Conservation (phyloP, 2,113 vertebrate species). For the Atractosteus spatula region DNA sequence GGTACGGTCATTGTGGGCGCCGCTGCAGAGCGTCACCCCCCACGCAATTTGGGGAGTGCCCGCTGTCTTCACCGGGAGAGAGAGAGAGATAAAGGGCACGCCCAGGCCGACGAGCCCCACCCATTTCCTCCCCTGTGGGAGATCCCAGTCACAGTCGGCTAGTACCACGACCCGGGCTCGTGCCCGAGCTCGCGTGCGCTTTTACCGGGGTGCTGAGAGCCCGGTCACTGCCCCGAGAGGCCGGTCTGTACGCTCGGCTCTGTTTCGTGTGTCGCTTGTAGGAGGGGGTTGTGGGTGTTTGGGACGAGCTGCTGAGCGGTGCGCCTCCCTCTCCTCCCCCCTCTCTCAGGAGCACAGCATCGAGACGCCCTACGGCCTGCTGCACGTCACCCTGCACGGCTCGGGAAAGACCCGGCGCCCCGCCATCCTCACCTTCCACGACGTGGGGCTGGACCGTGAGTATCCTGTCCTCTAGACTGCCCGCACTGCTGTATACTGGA, state of each 20-base stretch:
- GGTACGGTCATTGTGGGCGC: too few relatives aligned
- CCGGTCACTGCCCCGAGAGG: too few relatives aligned
- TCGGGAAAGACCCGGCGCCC: conserved; percentile 78
- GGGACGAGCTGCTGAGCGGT: conserved; percentile 4
- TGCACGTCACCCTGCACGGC: conserved; percentile 81
- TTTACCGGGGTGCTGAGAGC: too few relatives aligned
- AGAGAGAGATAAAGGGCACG: too few relatives aligned
- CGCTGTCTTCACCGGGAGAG: too few relatives aligned
- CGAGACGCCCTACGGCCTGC: conserved; percentile 80
- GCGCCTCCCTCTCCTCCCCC: conserved; percentile 10
- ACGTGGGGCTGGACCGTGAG: conserved; percentile 87
- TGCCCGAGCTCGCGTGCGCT: too few relatives aligned
- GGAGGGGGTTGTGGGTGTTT: not conserved
- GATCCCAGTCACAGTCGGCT: too few relatives aligned
- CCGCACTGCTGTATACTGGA: not conserved
- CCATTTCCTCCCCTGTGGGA: too few relatives aligned
- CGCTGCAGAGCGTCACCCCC: too few relatives aligned
- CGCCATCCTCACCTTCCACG: conserved; percentile 85
- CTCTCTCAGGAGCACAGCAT: conserved; percentile 75
- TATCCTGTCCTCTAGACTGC: conserved; percentile 1
- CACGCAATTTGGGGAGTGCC: too few relatives aligned
- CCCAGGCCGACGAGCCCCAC: too few relatives aligned
- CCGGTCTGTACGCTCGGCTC: not conserved
- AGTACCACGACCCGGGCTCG: too few relatives aligned
- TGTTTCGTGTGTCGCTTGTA: not conserved